Percentiles rank a stretch among this genome's conserved stretches.
phyloP scores from a whole-genome alignment of 92 coral and sea anemone genomes.

The Montipora capitata region DNA sequence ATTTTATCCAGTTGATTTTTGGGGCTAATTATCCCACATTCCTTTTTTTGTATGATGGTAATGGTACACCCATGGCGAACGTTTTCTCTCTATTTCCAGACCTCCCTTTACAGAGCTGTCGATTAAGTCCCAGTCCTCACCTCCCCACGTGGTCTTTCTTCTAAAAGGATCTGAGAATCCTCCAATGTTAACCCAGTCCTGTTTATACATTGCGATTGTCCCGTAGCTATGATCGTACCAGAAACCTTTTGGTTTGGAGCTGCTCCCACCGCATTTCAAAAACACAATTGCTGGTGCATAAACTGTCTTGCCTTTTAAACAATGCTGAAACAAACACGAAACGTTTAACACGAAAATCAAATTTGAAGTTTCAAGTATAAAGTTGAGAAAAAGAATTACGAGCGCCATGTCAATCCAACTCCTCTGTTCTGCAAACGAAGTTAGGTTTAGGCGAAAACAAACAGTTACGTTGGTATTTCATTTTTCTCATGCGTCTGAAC shows the following conservation, averaged over 20 bases:
- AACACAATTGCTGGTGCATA: slow-evolving; percentile 82
- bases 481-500: too few species aligned
- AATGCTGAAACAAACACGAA: slow-evolving; percentile 63
- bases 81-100: slow-evolving; percentile 74
- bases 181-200: slow-evolving; percentile 79
- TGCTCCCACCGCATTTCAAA: slow-evolving; percentile 62
- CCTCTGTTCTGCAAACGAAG: too few species aligned
- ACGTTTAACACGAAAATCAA: too few species aligned
- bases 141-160: slow-evolving; percentile 65
- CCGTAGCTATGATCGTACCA: slow-evolving; percentile 84
- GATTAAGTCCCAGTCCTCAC: slow-evolving; percentile 80
- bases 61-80: slow-evolving; percentile 59
- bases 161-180: slow-evolving; percentile 44
- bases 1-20: too few species aligned
- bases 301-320: slow-evolving; percentile 74
- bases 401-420: too few species aligned
- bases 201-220: slow-evolving; percentile 78
- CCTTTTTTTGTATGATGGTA: slow-evolving; percentile 72
- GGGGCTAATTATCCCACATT: slow-evolving; percentile 50
- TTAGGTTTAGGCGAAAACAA: too few species aligned
- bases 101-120: slow-evolving; percentile 66
- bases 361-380: too few species aligned
- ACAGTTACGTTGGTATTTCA: too few species aligned
- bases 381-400: too few species aligned
- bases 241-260: slow-evolving; percentile 61